Base-by-base conservation (phyloP, 2,888 invertebrate species). In the Zele albiditarsus region DNA sequence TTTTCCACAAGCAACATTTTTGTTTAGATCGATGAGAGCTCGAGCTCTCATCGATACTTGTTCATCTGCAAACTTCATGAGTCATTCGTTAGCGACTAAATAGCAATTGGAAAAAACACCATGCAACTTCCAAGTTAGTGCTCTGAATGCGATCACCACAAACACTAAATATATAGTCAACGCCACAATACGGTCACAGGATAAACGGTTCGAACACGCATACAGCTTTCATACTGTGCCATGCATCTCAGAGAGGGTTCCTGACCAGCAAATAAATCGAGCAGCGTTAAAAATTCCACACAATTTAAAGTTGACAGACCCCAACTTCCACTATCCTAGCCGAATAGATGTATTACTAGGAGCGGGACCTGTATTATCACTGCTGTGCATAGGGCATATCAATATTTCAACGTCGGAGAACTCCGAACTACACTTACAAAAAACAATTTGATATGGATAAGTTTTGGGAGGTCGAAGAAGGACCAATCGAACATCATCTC, bases 381-480 rank as follows among this genome's bases (percentile, higher is more conserved):
- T 77, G 8, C 57, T 79, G 2, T 76, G 58, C 20, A 49, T 74
- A 3, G 79, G 77, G 1, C 76, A 77, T 27, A 72, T 76, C 2
- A 66, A 66, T n/a, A 28, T 77, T 0, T 67, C 75, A 1, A 67
- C 42, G 2, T 14, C 27, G 12, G 27, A 66, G 2, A 53, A 31
- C 0, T 72, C 70, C 14, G 77, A 78, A 0, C 25, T 78, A 0
- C 27, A 31, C 20, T 25, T 78, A 0, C 78, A 78, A 38, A 74
- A 77, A 28, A 76, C 79, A 42, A 23, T 16, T 57, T 1, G 69
- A 77, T 12, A 8, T 77, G 0, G 31, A 70, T 0, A 53, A 49
- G 57, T 78, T 78, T 28, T 78, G 77, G 77, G 70, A 70, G 14
- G 42, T 77, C 5, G 75, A 75, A 6, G 78, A 77, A 33, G 57